Evolutionary conservation across 2,888 invertebrate genomes (phyloP).

Genomic region (Cerastoderma edule): DNA sequence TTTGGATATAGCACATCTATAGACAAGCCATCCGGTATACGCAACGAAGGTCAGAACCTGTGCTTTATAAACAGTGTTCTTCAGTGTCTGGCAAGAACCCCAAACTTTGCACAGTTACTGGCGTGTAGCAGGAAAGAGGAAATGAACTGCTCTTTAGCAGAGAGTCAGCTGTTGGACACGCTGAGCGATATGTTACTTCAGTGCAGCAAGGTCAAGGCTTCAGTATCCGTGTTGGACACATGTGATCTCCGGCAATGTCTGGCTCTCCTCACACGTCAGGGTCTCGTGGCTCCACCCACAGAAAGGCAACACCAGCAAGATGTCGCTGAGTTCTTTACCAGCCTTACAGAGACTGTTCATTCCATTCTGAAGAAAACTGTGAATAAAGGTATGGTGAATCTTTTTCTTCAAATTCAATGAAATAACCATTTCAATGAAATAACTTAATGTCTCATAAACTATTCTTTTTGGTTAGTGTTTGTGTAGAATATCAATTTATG

Average conservation of each 20-base stretch:
- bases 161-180: slow-evolving; percentile 68
- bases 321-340: slow-evolving; percentile 81
- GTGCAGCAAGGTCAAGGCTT: slow-evolving; percentile 57
- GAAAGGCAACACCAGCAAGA: slow-evolving; percentile 77
- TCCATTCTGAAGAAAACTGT: slow-evolving; percentile 74
- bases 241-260: slow-evolving; percentile 70
- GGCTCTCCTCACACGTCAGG: slow-evolving; percentile 59
- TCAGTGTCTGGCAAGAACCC: slow-evolving; percentile 80
- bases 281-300: slow-evolving; percentile 67
- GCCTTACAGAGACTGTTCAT: slow-evolving; percentile 78
- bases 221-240: slow-evolving; percentile 61
- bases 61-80: slow-evolving; percentile 82
- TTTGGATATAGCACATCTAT: slow-evolving; percentile 63
- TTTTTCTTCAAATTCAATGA: no score
- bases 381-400: slow-evolving; percentile 15
- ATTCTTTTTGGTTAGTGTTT: no score
- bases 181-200: slow-evolving; percentile 68
- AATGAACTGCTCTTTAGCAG: slow-evolving; percentile 71
- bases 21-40: slow-evolving; percentile 74
- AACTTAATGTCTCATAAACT: no score
- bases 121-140: slow-evolving; percentile 64
- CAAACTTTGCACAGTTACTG: slow-evolving; percentile 70
- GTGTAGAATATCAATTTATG: no score
- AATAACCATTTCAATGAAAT: no score
- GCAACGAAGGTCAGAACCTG: slow-evolving; percentile 79